Conservation (phyloP, 2,797 vertebrate species). For the Notamacropus eugenii region DNA sequence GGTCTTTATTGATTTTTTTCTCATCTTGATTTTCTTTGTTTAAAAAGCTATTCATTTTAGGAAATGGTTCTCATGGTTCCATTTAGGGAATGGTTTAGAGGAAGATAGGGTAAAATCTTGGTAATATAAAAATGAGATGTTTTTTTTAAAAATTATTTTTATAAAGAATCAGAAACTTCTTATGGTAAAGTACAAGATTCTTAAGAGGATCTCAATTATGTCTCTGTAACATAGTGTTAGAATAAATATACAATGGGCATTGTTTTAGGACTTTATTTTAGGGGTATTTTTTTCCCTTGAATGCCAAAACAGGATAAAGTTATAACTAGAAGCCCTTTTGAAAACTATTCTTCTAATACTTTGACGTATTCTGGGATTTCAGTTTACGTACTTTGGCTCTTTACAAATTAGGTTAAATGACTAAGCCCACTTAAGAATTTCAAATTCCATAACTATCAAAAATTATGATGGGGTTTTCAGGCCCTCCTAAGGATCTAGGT, state of each 20-base stretch:
- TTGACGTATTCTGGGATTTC: slow-evolving; percentile 27
- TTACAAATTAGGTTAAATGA: background rate
- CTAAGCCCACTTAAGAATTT: background rate
- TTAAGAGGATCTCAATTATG: background rate
- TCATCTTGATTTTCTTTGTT: no score
- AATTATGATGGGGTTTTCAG: slow-evolving; percentile 15
- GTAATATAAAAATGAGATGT: background rate
- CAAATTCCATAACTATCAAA: slow-evolving; percentile 12
- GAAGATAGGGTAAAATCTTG: background rate
- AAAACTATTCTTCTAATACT: slow-evolving; percentile 30
- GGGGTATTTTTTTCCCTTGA: background rate
- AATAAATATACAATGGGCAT: background rate
- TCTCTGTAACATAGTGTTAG: slow-evolving; percentile 14
- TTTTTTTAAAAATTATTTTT: no score
- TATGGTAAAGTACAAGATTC: background rate
- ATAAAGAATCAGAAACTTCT: background rate
- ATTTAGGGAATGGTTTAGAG: background rate
- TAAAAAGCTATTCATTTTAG: background rate
- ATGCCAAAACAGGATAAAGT: slow-evolving; percentile 24
- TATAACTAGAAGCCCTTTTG: background rate
- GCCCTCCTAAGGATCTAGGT: background rate
- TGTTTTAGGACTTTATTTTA: slow-evolving; percentile 46
- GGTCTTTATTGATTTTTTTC: background rate
- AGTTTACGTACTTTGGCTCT: slow-evolving; percentile 5
- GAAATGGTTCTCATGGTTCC: background rate